Evolutionary conservation across 1,140 invertebrate genomes (phyloP), one percentile per base, ranked within the genome.

Genomic region (Lepidostoma basale): DNA sequence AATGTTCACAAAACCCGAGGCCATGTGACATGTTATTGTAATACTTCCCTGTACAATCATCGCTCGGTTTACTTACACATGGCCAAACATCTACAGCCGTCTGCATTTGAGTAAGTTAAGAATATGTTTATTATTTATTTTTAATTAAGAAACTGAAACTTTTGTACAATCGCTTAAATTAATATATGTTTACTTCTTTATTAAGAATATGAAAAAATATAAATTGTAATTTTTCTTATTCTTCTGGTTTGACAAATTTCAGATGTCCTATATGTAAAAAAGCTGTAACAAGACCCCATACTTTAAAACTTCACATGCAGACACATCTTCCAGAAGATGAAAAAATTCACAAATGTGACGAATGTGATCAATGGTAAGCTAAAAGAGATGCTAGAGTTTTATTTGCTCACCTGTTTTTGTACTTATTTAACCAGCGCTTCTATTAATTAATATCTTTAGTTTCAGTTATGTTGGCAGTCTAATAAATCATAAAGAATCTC

Each of bases 231-330:
- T n/a, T n/a, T n/a, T n/a, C n/a, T n/a, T n/a, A n/a, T n/a, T n/a
- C n/a, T n/a, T n/a, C n/a, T n/a, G n/a, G n/a, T n/a, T n/a, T n/a
- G n/a, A n/a, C n/a, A 12, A 36, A 36, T 59, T 44, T 59, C 22
- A 72, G 70, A 49, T 72, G 70, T 66, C 70, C 70, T 18, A 66
- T 72, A 14, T 72, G 70, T 56, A 72, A 72, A 68, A 72, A 72
- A 22, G 36, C n/a, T 18, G 66, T 72, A 47, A 59, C 65, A 40
- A 36, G 70, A 28, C 70, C 70, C 23, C 30, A 72, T 54, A 60
- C 52, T 0, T 60, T 72, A 40, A 68, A 68, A 28, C 14, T 72
- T 6, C 70, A 72, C 59, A 39, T 72, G 25, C 60, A 68, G 40
- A 72, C 66, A 3, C 70, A 72, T 59, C 62, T 68, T 56, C 66